Percentiles rank a stretch among this genome's conserved stretches.
phyloP scores from a whole-genome alignment of 2,888 invertebrate species.

The Dolichopus griseipennis region DNA sequence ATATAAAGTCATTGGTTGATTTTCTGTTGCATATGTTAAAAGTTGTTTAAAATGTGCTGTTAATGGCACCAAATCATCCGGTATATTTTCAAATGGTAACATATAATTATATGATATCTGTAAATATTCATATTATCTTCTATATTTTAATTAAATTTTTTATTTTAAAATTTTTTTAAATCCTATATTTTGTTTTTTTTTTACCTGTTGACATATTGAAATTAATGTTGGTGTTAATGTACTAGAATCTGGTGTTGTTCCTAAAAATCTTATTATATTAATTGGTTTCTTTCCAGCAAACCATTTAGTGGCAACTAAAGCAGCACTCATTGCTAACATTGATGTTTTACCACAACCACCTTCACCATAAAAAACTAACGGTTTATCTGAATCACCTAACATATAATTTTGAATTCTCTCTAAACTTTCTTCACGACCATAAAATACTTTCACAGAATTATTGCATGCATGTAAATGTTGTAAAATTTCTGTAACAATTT shows the following conservation, averaged over 20 bases:
- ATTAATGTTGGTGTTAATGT: constrained; percentile 88
- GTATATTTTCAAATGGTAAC: constrained; percentile 85
- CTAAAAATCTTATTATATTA: constrained; percentile 83
- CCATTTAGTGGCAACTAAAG: constrained; percentile 66
- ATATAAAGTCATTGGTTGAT: constrained; percentile 82
- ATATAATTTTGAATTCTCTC: constrained; percentile 73
- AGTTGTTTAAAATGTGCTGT: constrained; percentile 94
- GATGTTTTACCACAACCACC: constrained; percentile 98
- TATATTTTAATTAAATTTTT: not conserved
- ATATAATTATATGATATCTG: constrained; percentile 88
- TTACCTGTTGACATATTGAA: constrained; percentile 89
- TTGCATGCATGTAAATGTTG: constrained; percentile 94
- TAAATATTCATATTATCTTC: constrained; percentile 27
- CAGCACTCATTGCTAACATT: constrained; percentile 83
- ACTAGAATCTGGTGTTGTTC: constrained; percentile 95
- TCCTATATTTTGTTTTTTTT: constrained; percentile 15
- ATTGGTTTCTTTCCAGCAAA: constrained; percentile 68
- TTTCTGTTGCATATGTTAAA: constrained; percentile 67
- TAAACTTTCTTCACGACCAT: constrained; percentile 82
- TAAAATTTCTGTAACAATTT: constrained; percentile 86
- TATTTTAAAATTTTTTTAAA: not conserved
- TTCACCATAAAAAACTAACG: constrained; percentile 86
- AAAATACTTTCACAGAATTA: constrained; percentile 87
- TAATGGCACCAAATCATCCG: constrained; percentile 90
- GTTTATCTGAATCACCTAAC: constrained; percentile 75